These are phyloP conservation scores for Colossoma macropomum DNA, from an alignment of 2,113 vertebrate genomes.

Conservation along the genomic window DNA sequence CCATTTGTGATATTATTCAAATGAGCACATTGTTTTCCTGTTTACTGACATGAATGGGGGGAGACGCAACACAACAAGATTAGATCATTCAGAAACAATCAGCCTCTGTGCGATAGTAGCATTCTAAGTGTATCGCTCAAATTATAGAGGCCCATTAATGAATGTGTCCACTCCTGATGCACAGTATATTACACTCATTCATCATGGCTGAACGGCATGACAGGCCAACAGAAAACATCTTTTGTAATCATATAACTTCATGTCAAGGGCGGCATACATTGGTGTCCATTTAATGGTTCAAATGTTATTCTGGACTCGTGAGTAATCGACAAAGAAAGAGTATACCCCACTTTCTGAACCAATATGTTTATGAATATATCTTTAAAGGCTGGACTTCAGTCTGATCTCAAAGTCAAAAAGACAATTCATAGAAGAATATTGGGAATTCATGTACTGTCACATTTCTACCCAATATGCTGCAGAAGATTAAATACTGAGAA, in stretches of 20 bases:
- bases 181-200: conserved; percentile 79
- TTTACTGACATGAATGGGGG: conserved; percentile 66
- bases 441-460: not conserved
- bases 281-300: conserved; percentile 72
- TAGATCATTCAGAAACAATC: conserved; percentile 69
- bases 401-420: not conserved
- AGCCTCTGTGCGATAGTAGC: conserved; percentile 44
- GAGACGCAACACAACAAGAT: conserved; percentile 62
- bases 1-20: conserved; percentile 75
- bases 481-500: no score
- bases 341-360: conserved; percentile 62
- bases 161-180: conserved; percentile 76
- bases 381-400: not conserved
- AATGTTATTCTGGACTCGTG: conserved; percentile 70
- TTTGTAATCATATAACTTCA: conserved; percentile 80
- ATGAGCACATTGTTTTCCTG: conserved; percentile 67
- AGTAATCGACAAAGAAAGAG: conserved; percentile 72
- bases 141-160: conserved; percentile 78
- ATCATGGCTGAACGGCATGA: conserved; percentile 77
- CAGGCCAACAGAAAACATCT: conserved; percentile 77
- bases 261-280: conserved; percentile 72
- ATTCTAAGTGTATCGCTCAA: conserved; percentile 51
- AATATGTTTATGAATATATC: not conserved
- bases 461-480: not conserved
- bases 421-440: not conserved